Base-by-base conservation (phyloP, 2,113 vertebrate species). In the Daboia siamensis region DNA sequence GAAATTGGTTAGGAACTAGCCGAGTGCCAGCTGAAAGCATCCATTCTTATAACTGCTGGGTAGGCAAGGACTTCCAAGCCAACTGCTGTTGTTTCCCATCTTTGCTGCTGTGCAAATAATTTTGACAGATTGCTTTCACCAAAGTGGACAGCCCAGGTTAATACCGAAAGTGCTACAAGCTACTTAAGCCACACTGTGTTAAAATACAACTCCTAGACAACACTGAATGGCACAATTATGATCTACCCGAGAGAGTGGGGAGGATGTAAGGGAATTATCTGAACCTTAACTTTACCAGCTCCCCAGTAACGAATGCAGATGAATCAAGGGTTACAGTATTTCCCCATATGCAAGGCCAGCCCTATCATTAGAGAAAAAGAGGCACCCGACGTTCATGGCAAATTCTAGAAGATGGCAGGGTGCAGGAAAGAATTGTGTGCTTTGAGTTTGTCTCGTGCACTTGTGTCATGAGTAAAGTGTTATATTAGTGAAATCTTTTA, bases 1-100 rank as follows among this genome's bases (percentile, higher is more conserved):
- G 90, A 96, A 97, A 95, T 97, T 97, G 97, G 96, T 97, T 95
- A 95, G 96, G 96, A 97, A 96, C 90, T 51, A 86, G 92, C 97
- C 54, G 96, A 97, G 97, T 96, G 95, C 69, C 95, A 96, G 97
- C 97, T 96, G 97, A 98, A 97, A 97, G 97, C 97, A 97, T 96
- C 95, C 95, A 96, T 97, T 97, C 96, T 94, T 93, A 95, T 97
- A 97, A 97, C 96, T 96, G 96, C 96, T 52, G 97, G 97, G 96
- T 97, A 96, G 97, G 97, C 96, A 26, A 89, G 92, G 54, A 88
- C 48, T 84, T 87, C 8, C 21, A 64, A 96, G 96, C 96, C 97
- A 97, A 95, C 24, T 29, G 85, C 95, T 95, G 92, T 23, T 92
- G 91, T 89, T 91, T 92, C 94, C 96, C 95, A 85, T 93, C 96